Conservation (phyloP, 2,888 invertebrate genomes). For the Noctuana brunneofusca region DNA sequence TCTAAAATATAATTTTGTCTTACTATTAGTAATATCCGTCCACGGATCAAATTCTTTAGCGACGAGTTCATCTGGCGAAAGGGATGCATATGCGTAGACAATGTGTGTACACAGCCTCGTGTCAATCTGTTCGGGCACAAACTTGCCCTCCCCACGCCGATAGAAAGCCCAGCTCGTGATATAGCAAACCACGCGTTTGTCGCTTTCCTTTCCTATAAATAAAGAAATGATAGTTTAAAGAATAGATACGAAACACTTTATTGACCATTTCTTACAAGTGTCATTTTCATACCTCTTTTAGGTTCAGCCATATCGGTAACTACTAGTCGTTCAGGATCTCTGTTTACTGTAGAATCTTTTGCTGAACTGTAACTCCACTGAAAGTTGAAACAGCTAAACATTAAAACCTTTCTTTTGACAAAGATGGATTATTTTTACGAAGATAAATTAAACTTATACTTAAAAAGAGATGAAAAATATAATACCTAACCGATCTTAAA, state of each 20-base stretch:
- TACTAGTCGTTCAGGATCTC: slow-evolving; percentile 50
- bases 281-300: slow-evolving; percentile 56
- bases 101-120: slow-evolving; percentile 92
- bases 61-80: slow-evolving; percentile 90
- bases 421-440: too few species aligned
- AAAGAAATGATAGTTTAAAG: neutral
- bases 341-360: slow-evolving; percentile 34
- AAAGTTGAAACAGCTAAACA: neutral
- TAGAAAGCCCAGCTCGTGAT: slow-evolving; percentile 95
- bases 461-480: neutral
- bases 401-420: too few species aligned
- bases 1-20: slow-evolving; percentile 47
- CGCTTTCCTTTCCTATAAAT: slow-evolving; percentile 60
- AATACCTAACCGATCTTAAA: neutral
- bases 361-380: slow-evolving; percentile 42
- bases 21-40: slow-evolving; percentile 93
- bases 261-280: neutral
- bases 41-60: slow-evolving; percentile 93
- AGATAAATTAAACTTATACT: too few species aligned
- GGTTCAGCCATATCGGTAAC: slow-evolving; percentile 44
- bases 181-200: slow-evolving; percentile 89
- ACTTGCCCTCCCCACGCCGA: slow-evolving; percentile 91
- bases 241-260: neutral
- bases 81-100: slow-evolving; percentile 94
- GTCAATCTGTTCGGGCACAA: slow-evolving; percentile 93